Evolutionary conservation across 2,113 vertebrate species (phyloP).

Genomic region (Rhynchopsitta pachyrhyncha): DNA sequence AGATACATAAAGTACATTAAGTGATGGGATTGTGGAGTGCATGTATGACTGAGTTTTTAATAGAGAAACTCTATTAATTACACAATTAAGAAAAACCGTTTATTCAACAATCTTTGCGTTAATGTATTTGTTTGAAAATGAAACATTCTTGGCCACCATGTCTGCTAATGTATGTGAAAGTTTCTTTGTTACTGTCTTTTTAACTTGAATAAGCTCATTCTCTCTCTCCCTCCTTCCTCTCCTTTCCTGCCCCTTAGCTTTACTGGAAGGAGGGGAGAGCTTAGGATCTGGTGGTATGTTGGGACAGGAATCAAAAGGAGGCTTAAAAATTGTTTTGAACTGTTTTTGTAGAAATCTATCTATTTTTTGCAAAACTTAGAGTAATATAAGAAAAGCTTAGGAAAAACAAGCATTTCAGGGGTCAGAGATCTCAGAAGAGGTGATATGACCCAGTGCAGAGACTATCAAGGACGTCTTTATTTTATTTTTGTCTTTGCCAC

Average conservation of each 20-base stretch:
- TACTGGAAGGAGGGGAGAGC: not conserved
- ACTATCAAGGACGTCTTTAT: not conserved
- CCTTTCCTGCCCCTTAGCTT: accelerated
- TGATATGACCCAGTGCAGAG: not conserved
- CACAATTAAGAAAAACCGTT: not conserved
- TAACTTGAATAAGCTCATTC: not conserved
- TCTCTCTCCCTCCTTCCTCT: no score
- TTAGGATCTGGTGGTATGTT: not conserved
- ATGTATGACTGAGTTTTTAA: not conserved
- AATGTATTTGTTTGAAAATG: not conserved
- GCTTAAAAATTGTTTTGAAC: not conserved
- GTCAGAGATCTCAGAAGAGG: not conserved
- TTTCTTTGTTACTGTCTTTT: not conserved
- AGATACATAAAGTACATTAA: conserved; percentile 8
- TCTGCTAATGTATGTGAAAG: not conserved
- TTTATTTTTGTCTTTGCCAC: not conserved
- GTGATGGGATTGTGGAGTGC: not conserved
- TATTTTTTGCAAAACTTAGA: not conserved
- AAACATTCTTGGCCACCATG: not conserved
- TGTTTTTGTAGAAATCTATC: not conserved
- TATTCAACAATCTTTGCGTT: not conserved
- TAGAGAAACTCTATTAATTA: not conserved
- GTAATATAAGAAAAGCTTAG: not conserved
- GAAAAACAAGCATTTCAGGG: not conserved
- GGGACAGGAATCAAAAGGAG: not conserved